These are phyloP conservation scores for Spodoptera exigua DNA, from an alignment of 2,888 invertebrate species.

Conservation along the genomic window DNA sequence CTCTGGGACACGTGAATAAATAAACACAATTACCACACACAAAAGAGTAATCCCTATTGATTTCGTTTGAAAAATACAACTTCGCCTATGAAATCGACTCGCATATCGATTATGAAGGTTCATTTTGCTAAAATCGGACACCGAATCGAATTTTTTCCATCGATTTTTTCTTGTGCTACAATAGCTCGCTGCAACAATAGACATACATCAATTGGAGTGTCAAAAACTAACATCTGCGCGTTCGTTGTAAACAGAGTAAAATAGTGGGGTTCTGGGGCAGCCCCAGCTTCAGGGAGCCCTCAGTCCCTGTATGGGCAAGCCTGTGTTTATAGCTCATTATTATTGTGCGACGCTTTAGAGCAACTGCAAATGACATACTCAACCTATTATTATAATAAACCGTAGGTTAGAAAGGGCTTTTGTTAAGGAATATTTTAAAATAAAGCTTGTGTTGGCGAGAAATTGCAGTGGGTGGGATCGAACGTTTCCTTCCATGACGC, in stretches of 20 bases:
- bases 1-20: conserved; percentile 87
- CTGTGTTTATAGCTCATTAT: conserved; percentile 88
- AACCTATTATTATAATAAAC: conserved; percentile 86
- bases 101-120: conserved; percentile 72
- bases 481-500: conserved; percentile 71
- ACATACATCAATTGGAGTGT: conserved; percentile 88
- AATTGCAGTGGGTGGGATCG: conserved; percentile 73
- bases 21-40: conserved; percentile 87
- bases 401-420: conserved; percentile 76
- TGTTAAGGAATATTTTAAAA: conserved; percentile 80
- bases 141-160: conserved; percentile 78
- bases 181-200: conserved; percentile 81
- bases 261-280: conserved; percentile 73
- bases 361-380: conserved; percentile 87
- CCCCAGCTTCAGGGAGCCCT: conserved; percentile 79
- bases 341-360: conserved; percentile 85
- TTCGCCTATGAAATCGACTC: conserved; percentile 74
- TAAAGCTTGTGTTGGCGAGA: conserved; percentile 69
- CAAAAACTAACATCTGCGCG: conserved; percentile 89
- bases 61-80: conserved; percentile 78
- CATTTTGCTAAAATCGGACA: conserved; percentile 79
- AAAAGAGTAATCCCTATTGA: conserved; percentile 86
- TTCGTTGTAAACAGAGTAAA: conserved; percentile 85
- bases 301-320: conserved; percentile 68
- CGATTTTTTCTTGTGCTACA: conserved; percentile 80